Conservation (phyloP, 1,140 invertebrate species). For the Ditylenchus dipsaci region DNA sequence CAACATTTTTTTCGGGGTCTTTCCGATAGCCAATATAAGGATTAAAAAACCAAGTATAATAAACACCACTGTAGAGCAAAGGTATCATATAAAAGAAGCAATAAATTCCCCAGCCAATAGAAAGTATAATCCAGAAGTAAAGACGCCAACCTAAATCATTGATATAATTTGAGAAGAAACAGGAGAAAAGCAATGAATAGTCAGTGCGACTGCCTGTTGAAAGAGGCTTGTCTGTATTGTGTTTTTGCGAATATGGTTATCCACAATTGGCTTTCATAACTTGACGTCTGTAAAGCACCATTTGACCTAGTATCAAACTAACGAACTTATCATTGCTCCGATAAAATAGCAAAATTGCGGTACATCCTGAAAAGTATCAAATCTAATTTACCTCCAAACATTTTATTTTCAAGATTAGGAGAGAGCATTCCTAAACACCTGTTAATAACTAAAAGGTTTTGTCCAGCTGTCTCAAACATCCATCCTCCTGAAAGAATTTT, state of each 20-base stretch:
- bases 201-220: no score
- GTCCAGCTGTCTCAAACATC: neutral
- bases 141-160: neutral
- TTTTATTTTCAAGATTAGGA: neutral
- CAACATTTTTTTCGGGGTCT: neutral
- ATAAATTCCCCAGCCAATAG: neutral
- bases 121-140: neutral
- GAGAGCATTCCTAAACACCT: neutral
- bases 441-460: neutral
- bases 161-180: no score
- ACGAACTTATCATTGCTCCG: no score
- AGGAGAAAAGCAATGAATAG: no score
- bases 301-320: no score
- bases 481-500: neutral
- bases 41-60: slow-evolving; percentile 43
- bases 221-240: no score
- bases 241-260: no score
- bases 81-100: slow-evolving; percentile 12
- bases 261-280: no score
- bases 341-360: no score
- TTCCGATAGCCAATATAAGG: slow-evolving; percentile 42
- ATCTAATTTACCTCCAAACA: neutral
- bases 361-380: no score
- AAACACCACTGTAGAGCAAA: slow-evolving; percentile 32
- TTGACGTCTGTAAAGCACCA: no score